Evolutionary conservation across 2,113 vertebrate species (phyloP).

Genomic region (Oncorhynchus masou): DNA sequence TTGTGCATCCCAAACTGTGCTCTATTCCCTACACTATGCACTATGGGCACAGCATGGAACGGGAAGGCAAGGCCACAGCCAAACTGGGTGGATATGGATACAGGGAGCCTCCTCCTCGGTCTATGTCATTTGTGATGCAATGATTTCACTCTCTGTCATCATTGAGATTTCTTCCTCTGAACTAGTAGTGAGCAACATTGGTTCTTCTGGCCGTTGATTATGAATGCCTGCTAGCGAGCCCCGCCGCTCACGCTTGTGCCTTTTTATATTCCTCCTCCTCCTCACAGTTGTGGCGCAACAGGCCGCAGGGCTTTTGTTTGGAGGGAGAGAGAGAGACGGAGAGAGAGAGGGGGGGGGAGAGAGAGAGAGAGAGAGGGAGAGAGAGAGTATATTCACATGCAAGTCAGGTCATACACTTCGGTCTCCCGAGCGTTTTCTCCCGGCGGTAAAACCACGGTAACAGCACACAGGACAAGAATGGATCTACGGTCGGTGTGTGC

Average conservation of each 20-base stretch:
- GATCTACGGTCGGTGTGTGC: not conserved
- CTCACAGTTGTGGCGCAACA: not conserved
- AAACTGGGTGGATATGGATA: slow-evolving; percentile 29
- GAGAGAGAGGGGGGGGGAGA: too few species aligned
- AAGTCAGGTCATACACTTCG: slow-evolving; percentile 11
- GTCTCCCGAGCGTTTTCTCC: not conserved
- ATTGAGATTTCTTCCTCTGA: slow-evolving; percentile 14
- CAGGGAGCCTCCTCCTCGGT: slow-evolving; percentile 7
- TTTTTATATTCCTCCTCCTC: too few species aligned
- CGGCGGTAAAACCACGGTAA: slow-evolving; percentile 45
- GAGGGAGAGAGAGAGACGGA: not conserved
- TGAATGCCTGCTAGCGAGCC: not conserved
- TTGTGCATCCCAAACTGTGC: too few species aligned
- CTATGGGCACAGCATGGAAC: not conserved
- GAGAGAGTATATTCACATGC: slow-evolving; percentile 14
- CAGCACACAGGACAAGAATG: too few species aligned
- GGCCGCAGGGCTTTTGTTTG: slow-evolving; percentile 31
- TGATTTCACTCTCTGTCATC: slow-evolving; percentile 28
- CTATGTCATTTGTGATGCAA: slow-evolving; percentile 29
- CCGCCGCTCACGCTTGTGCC: too few species aligned
- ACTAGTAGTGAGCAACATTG: slow-evolving; percentile 36
- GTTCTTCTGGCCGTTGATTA: not conserved
- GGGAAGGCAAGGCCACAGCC: slow-evolving; percentile 32
- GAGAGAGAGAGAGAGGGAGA: too few species aligned
- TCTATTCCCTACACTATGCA: not conserved